phyloP scores from a whole-genome alignment of 2,797 vertebrate species.

The Malurus splendens region DNA sequence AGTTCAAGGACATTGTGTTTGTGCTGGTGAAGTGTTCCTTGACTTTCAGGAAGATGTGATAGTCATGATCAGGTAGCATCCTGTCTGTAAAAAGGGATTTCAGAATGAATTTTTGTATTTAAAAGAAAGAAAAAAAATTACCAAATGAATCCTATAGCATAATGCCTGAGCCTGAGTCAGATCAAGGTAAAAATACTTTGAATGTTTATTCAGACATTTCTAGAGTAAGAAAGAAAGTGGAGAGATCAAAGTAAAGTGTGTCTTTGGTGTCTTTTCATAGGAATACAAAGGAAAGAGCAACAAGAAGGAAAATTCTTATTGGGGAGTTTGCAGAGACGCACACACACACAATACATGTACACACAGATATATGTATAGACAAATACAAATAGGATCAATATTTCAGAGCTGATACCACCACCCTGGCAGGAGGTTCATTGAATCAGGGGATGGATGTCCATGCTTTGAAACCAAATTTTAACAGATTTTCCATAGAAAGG shows the following conservation, averaged over 20 bases:
- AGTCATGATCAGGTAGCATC: background rate
- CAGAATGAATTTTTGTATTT: background rate
- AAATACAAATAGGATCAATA: background rate
- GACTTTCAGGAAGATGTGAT: background rate
- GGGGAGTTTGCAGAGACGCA: fast-evolving
- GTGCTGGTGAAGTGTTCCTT: background rate
- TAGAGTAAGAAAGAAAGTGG: background rate
- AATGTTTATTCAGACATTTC: background rate
- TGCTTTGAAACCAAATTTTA: background rate
- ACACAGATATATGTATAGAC: fast-evolving
- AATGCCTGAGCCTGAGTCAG: background rate
- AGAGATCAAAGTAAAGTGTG: background rate
- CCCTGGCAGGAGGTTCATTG: background rate
- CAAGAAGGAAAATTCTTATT: background rate
- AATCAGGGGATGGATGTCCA: background rate
- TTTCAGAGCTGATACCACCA: background rate
- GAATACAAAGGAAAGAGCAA: background rate
- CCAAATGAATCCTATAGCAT: background rate
- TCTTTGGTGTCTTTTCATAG: background rate
- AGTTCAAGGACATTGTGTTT: background rate
- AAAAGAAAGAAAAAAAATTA: background rate
- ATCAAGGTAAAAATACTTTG: background rate
- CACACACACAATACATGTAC: fast-evolving
- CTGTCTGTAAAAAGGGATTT: background rate
- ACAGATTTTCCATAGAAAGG: background rate